Evolutionary conservation across 2,888 invertebrate species (phyloP), one percentile per base, ranked within the genome.

Genomic region (Chamaedrilus cognettii): DNA sequence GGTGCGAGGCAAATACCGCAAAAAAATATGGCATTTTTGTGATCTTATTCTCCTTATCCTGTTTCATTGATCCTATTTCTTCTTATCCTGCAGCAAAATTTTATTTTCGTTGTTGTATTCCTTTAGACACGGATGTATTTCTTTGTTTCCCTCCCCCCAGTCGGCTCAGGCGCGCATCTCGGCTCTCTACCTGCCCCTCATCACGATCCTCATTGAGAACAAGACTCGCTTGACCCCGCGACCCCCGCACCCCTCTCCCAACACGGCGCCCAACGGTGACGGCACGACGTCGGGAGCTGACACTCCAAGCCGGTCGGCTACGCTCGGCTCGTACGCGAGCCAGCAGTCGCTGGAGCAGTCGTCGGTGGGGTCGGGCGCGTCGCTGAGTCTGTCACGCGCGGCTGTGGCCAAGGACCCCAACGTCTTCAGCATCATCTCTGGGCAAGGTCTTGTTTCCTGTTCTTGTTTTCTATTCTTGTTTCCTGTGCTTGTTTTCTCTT

Each of bases 131-230:
- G n/a, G n/a, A n/a, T n/a, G n/a, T n/a, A n/a, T n/a, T n/a, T n/a
- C n/a, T n/a, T n/a, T n/a, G 11, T 42, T 42, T 15, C 42, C 42
- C 11, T 42, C 19, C 30, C 19, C 49, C 11, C 31, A 59, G 59
- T 32, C 65, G 1, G 28, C 58, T 28, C 59, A 64, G 26, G 56
- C 58, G 7, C 56, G 96, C 33, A 92, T 96, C 1, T 93, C 96
- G 0, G 89, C 91, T 1, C 86, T 98, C 0, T 97, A 97, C 85
- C 87, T 97, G 72, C 97, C 97, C 0, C 85, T 97, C 32, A 84
- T 96, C 3, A 89, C 90, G 60, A 90, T 95, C 67, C 88, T 92
- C 32, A 90, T 96, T 88, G 95, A 96, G 72, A 89, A 56, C 26
- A 64, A 58, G 57, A 58, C 26, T 7, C 58, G 59, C 49, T 33